phyloP scores from a whole-genome alignment of 2,113 vertebrate genomes.

The Grammomys surdaster region DNA sequence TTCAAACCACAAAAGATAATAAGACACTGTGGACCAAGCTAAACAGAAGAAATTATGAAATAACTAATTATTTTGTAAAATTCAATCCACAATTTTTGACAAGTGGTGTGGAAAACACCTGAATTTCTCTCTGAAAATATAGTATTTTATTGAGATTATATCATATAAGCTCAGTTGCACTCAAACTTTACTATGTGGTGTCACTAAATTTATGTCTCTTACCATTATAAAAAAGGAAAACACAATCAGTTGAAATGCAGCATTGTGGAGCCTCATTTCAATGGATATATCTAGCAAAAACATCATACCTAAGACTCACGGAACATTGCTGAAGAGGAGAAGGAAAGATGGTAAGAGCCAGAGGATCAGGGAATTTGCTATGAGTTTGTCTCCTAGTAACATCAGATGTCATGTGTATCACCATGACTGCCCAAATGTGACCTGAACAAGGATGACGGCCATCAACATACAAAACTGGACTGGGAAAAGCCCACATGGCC shows the following conservation, averaged over 20 bases:
- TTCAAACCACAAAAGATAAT: background rate
- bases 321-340: no score
- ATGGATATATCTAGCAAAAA: background rate
- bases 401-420: background rate
- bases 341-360: background rate
- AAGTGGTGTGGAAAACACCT: background rate
- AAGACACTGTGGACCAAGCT: background rate
- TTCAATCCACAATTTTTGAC: background rate
- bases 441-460: background rate
- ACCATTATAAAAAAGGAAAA: background rate
- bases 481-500: background rate
- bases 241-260: background rate
- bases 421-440: background rate
- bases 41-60: background rate
- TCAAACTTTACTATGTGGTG: background rate
- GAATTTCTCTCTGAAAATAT: slow-evolving; percentile 10
- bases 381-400: background rate
- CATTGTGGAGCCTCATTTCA: background rate
- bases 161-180: background rate
- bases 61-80: background rate
- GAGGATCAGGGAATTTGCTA: background rate
- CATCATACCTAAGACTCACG: background rate
- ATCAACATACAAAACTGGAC: background rate
- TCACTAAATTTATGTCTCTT: background rate
- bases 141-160: background rate